phyloP scores from a whole-genome alignment of 64 coral and sea anemone species.

The Porites australiensis region DNA sequence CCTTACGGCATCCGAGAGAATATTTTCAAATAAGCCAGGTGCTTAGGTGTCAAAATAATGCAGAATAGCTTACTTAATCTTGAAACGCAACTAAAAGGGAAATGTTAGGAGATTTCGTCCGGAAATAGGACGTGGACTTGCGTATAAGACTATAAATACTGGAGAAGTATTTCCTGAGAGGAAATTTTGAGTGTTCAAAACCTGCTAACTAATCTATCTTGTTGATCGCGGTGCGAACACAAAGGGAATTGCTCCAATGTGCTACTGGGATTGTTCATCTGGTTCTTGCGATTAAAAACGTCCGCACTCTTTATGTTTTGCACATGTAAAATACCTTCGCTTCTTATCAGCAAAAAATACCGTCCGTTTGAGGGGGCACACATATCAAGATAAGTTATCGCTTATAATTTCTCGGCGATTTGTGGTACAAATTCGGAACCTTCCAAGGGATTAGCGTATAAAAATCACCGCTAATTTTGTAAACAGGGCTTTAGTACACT shows the following conservation, averaged over 20 bases:
- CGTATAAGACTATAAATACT: constrained; percentile 49
- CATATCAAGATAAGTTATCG: constrained; percentile 12
- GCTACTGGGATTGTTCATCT: constrained; percentile 1
- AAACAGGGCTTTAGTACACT: constrained; percentile 1
- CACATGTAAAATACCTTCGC: constrained; percentile 27
- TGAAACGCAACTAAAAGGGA: constrained; percentile 16
- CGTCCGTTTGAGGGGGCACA: not conserved
- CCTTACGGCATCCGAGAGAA: not conserved
- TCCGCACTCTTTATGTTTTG: constrained; percentile 7
- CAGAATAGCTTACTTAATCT: constrained; percentile 51
- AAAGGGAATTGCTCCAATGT: constrained; percentile 21
- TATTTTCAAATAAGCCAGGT: constrained; percentile 47
- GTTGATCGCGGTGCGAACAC: constrained; percentile 35
- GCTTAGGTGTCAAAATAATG: constrained; percentile 29
- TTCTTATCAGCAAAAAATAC: constrained; percentile 27
- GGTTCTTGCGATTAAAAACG: constrained; percentile 35
- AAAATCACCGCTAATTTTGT: constrained; percentile 19
- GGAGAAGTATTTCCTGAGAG: constrained; percentile 56
- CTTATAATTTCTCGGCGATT: constrained; percentile 11
- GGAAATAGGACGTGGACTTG: constrained; percentile 41
- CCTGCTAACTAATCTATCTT: constrained; percentile 50
- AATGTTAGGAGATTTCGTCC: constrained; percentile 22
- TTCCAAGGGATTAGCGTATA: constrained; percentile 6
- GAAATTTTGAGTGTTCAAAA: constrained; percentile 30
- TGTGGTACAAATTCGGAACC: constrained; percentile 26